Conservation (phyloP, 2,113 vertebrate species). For the Gorsachius goisagi region DNA sequence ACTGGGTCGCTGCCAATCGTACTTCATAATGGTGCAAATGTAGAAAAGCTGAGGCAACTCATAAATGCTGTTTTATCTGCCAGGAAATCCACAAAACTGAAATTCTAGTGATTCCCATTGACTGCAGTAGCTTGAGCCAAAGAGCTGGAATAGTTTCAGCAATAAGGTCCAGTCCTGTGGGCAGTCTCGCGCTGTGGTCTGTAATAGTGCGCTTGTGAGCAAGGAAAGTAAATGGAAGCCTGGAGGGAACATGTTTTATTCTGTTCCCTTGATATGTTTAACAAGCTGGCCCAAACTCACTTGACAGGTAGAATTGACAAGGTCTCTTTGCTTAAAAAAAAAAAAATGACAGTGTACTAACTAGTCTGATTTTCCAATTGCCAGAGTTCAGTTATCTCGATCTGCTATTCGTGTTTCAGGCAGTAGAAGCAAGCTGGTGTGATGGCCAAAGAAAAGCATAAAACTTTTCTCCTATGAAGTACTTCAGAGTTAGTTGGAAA, state of each 20-base stretch:
- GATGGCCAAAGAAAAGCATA: not conserved
- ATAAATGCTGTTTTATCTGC: not conserved
- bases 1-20: not conserved
- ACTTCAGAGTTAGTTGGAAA: not conserved
- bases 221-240: not conserved
- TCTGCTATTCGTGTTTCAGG: not conserved
- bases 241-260: not conserved
- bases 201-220: not conserved
- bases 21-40: not conserved
- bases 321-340: not conserved
- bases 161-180: not conserved
- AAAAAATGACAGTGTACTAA: not conserved
- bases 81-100: not conserved
- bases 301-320: constrained; percentile 44
- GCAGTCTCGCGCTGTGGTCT: not conserved
- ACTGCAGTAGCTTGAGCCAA: not conserved
- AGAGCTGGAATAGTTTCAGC: not conserved
- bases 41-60: not conserved
- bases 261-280: not conserved
- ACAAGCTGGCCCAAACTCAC: constrained; percentile 11
- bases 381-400: constrained; percentile 15
- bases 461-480: not conserved
- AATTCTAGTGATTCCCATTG: not conserved
- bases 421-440: constrained; percentile 10
- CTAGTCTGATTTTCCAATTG: constrained; percentile 1